Percentiles rank a stretch among this genome's conserved stretches.
Conservation (phyloP, 2,797 vertebrate genomes). For the Sebastes umbrosus region DNA sequence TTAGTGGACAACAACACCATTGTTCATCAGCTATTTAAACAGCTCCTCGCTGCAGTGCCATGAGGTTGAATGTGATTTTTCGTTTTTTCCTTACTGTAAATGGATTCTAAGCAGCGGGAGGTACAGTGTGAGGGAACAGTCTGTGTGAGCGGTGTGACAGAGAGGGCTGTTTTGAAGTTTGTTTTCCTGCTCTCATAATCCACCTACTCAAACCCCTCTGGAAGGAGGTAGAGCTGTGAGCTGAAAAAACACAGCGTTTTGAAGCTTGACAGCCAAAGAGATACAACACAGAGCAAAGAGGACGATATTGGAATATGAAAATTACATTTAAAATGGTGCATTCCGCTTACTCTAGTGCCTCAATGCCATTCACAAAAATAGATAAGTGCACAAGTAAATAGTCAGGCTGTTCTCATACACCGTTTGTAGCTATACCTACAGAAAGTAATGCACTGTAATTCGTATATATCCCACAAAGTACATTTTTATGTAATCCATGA, state of each 20-base stretch:
- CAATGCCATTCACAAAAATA: slow-evolving; percentile 18
- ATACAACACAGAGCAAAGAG: slow-evolving; percentile 20
- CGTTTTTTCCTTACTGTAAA: slow-evolving; percentile 33
- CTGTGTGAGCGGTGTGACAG: slow-evolving; percentile 37
- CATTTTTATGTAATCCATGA: no score
- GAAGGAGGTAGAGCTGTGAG: slow-evolving; percentile 34
- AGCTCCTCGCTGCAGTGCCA: background rate
- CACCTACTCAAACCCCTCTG: slow-evolving; percentile 63
- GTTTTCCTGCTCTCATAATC: slow-evolving; percentile 72
- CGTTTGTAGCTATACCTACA: no score
- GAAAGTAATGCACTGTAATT: no score
- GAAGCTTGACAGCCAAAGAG: slow-evolving; percentile 49
- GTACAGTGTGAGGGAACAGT: slow-evolving; percentile 29
- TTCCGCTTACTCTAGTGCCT: slow-evolving; percentile 9
- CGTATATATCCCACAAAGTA: no score
- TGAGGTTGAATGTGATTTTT: background rate
- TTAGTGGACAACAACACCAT: background rate
- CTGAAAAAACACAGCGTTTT: slow-evolving; percentile 44
- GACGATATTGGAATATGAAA: slow-evolving; percentile 22
- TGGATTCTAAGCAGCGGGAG: slow-evolving; percentile 48
- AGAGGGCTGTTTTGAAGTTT: slow-evolving; percentile 68
- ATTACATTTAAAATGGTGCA: slow-evolving; percentile 28
- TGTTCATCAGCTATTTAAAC: slow-evolving; percentile 33
- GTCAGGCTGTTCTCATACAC: no score
- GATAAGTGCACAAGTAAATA: background rate